A percentile compares a stretch with the other conserved stretches of the same genome.
These are phyloP conservation scores for Moxostoma hubbsi DNA, from an alignment of 2,797 vertebrate genomes.

Conservation along the genomic window DNA sequence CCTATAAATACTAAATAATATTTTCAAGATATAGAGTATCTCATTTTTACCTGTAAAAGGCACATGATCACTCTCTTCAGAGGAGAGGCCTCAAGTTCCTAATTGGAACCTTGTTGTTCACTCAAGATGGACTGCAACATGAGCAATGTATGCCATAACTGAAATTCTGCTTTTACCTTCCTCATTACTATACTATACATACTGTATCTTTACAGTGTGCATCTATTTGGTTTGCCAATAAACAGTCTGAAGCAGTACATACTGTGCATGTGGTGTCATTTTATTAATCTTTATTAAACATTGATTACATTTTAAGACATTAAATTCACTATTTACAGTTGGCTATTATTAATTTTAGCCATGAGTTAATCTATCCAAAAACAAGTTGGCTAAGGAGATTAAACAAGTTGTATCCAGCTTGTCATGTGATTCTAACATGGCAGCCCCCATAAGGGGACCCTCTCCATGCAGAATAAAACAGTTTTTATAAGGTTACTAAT, in stretches of 20 bases:
- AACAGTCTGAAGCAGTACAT: conserved; percentile 35
- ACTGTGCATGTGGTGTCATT: background rate
- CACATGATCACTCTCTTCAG: conserved; percentile 14
- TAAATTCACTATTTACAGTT: no score
- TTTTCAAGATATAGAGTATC: conserved; percentile 37
- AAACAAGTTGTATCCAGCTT: no score
- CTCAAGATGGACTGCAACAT: background rate
- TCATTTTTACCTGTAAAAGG: background rate
- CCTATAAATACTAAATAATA: conserved; percentile 37
- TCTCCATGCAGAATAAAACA: no score
- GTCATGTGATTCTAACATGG: no score
- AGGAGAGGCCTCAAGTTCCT: conserved; percentile 3
- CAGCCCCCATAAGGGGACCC: no score
- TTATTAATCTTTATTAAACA: background rate
- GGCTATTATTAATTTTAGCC: no score
- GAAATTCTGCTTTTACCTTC: background rate
- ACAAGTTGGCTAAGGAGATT: no score
- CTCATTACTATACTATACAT: background rate
- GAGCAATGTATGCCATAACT: background rate
- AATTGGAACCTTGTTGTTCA: background rate
- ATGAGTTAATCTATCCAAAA: no score
- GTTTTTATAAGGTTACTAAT: no score
- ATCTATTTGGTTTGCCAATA: conserved; percentile 50
- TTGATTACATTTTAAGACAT: no score
- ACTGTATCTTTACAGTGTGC: no score